These are phyloP conservation scores for Hypotaenidia philippensis DNA, from an alignment of 2,797 vertebrate genomes.

Conservation along the genomic window DNA sequence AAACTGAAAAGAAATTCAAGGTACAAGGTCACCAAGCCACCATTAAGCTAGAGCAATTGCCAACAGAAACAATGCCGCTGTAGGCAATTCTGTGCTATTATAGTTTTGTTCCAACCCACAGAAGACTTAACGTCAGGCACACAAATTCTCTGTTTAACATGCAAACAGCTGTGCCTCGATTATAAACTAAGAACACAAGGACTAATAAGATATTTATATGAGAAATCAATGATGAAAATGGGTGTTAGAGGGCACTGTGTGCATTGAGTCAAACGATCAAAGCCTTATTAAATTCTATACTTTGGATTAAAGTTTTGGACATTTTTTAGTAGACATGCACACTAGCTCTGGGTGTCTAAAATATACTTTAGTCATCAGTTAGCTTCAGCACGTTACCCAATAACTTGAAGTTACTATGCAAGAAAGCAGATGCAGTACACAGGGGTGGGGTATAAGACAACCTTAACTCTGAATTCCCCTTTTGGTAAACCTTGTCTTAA, in stretches of 20 bases:
- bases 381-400: neutral
- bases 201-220: neutral
- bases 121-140: conserved; percentile 10
- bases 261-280: neutral
- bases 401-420: neutral
- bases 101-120: conserved; percentile 23
- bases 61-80: conserved; percentile 62
- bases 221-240: conserved; percentile 33
- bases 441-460: neutral
- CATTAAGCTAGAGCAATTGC: conserved; percentile 32
- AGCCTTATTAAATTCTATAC: neutral
- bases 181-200: conserved; percentile 40
- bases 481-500: neutral
- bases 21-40: conserved; percentile 64
- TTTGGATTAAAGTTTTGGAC: neutral
- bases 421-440: neutral
- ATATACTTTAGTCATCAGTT: neutral
- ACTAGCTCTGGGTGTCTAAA: neutral
- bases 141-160: conserved; percentile 49
- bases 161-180: conserved; percentile 29
- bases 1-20: conserved; percentile 41
- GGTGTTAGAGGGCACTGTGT: neutral
- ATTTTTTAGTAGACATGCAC: neutral
- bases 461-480: neutral
- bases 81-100: conserved; percentile 51